Evolutionary conservation across 2,113 vertebrate genomes (phyloP), one percentile per base, ranked within the genome.

Genomic region (Xerus inauris): DNA sequence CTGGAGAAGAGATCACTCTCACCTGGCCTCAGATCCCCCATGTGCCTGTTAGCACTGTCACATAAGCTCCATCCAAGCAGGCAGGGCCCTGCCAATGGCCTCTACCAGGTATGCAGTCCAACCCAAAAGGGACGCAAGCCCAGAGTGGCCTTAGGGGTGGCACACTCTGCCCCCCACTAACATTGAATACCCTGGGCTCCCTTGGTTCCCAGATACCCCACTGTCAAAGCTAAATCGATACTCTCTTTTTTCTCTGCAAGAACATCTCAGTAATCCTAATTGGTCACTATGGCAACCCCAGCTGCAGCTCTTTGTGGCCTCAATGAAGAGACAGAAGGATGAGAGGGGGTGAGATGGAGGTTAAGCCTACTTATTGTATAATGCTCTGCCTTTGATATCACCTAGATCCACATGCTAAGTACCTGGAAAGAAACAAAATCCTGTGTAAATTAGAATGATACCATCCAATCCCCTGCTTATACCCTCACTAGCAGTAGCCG

Each of bases 231-330:
- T 94, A 97, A 97, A 97, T 97, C 97, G 83, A 97, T 95, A 96
- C 93, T 97, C 96, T 62, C 94, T 96, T 97, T 97, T 97, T 96
- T 95, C 96, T 97, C 97, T 80, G 95, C 94, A 91, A 96, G 95
- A 98, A 95, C 95, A 95, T 96, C 96, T 97, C 98, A 64, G 97
- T 98, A 97, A 97, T 97, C 97, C 97, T 98, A 97, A 98, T 97
- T 97, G 97, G 97, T 98, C 97, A 96, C 98, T 97, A 98, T 98
- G 95, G 98, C 98, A 97, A 98, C 97, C 97, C 94, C 96, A 94
- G 97, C 97, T 96, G 94, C 92, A 94, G 97, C 94, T 84, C 72
- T 96, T 96, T 72, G 0, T 95, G 87, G 97, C 95, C 97, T 96
- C 95, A 93, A 62, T 81, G 95, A 96, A 97, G 97, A 98, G 97